Conservation (phyloP, 2,888 invertebrate species). For the Ariolimax columbianus region DNA sequence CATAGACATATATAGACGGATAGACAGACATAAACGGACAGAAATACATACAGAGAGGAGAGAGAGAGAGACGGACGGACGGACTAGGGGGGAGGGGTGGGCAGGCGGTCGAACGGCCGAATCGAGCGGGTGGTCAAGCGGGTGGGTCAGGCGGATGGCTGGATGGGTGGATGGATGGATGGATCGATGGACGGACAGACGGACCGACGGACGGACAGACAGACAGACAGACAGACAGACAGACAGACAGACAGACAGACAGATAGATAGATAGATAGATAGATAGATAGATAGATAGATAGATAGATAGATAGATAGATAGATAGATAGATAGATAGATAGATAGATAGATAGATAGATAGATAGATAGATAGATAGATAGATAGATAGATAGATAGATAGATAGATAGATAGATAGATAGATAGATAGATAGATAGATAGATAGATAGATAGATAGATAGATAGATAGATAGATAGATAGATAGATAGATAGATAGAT, state of each 20-base stretch:
- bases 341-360: background rate
- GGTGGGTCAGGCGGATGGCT: too few relatives aligned
- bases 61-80: background rate
- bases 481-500: conserved; percentile 5
- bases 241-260: background rate
- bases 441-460: background rate
- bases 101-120: conserved; percentile 20
- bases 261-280: conserved; percentile 17
- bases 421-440: background rate
- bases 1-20: background rate
- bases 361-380: background rate
- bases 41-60: background rate
- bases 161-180: background rate
- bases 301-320: conserved; percentile 20
- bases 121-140: background rate
- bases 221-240: conserved; percentile 31
- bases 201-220: background rate
- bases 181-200: background rate
- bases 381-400: background rate
- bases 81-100: background rate
- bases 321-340: background rate
- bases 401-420: background rate
- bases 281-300: conserved; percentile 13
- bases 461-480: conserved; percentile 36
- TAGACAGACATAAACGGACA: background rate